Percentiles rank a stretch among this genome's conserved stretches.
phyloP scores from a whole-genome alignment of 35 echinoderm and acorn worm species.

The Lytechinus pictus region DNA sequence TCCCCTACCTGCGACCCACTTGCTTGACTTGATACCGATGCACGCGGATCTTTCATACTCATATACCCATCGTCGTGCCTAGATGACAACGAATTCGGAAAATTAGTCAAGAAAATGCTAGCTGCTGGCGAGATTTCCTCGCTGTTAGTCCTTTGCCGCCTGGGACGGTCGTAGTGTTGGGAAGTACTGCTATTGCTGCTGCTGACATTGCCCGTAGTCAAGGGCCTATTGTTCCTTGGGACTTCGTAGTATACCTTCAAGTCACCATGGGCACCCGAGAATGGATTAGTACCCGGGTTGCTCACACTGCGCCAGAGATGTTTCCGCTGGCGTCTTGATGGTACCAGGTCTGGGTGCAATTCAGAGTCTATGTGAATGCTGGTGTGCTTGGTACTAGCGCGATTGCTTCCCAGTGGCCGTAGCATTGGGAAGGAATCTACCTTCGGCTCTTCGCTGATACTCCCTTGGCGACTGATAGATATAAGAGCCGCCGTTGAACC shows the following conservation, averaged over 20 bases:
- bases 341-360: constrained; percentile 39
- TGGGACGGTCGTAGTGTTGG: constrained; percentile 70
- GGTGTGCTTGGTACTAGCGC: constrained; percentile 43
- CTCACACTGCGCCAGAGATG: constrained; percentile 72
- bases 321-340: constrained; percentile 23
- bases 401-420: constrained; percentile 24
- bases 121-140: constrained; percentile 63
- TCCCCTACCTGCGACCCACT: constrained; percentile 56
- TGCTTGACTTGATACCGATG: constrained; percentile 67
- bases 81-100: constrained; percentile 53
- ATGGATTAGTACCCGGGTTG: constrained; percentile 65
- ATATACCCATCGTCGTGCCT: constrained; percentile 90
- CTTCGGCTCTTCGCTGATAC: constrained; percentile 20
- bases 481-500: constrained; percentile 45
- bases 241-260: constrained; percentile 81
- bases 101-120: constrained; percentile 57
- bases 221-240: constrained; percentile 66
- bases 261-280: constrained; percentile 40
- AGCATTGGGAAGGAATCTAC: constrained; percentile 50
- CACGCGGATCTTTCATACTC: constrained; percentile 88
- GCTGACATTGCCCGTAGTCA: background rate
- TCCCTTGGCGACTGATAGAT: constrained; percentile 31
- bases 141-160: constrained; percentile 74
- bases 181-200: constrained; percentile 16
- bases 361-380: constrained; percentile 53